Base-by-base conservation (phyloP, 2,797 vertebrate species). In the Hylomyscus alleni region DNA sequence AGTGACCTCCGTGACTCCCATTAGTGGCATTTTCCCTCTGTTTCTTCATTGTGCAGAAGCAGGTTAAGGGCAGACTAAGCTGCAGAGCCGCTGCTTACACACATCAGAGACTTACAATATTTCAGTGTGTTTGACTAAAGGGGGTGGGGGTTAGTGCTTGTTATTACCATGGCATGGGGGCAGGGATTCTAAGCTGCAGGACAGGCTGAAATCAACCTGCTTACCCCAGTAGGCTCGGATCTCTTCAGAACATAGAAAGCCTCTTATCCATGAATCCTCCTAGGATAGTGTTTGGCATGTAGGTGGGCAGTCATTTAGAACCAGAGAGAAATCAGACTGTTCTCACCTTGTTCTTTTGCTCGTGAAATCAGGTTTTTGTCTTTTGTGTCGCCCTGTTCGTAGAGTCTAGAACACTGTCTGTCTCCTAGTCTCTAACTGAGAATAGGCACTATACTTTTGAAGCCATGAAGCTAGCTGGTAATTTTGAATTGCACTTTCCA, bases 361-460 rank as follows among this genome's bases (percentile, higher is more conserved):
- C 69, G 19, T 4, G 24, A 93, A 22, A 80, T 26, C 15, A 56
- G 19, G 83, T 15, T 82, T 94, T 84, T 86, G 13, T 95, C 75
- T 82, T 86, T 54, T 78, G 24, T 89, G 19, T 67, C 50, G 12
- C 58, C 44, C 31, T 56, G 3, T 78, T 73, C 26, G 47, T 56
- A n/a, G 54, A 72, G 37, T 77, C 22, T 80, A 69, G 24, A 80
- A 54, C 3, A 34, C 22, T 80, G 44, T 75, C 37, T 95, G 44
- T 75, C 37, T 95, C 52, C 91, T 90, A 37, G 15, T 80, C 44
- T 96, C 50, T 47, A 83, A 81, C 11, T 84, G 60, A 96, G 54
- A 37, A 47, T 56, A 24, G 17, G 73, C 34, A 24, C 13, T 82
- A n/a, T 24, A 83, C 69, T 50, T 94, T 76, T 58, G 44, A 90